phyloP scores from a whole-genome alignment of 2,888 invertebrate genomes.

The Scaptomyza parva region DNA sequence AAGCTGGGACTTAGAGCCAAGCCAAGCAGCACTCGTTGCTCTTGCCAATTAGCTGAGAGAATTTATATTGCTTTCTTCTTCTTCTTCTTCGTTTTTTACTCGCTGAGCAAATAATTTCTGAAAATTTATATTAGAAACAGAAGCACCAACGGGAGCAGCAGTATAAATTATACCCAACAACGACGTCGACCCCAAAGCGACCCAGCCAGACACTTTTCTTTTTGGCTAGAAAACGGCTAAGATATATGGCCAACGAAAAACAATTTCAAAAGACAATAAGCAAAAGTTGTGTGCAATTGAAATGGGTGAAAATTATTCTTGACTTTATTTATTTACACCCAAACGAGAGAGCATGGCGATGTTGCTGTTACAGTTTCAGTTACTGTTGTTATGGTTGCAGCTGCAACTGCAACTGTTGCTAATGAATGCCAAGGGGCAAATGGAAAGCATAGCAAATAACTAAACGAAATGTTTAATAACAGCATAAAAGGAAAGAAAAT shows the following conservation, averaged over 20 bases:
- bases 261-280: slow-evolving; percentile 48
- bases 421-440: slow-evolving; percentile 34
- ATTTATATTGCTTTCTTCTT: slow-evolving; percentile 74
- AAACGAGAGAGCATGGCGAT: slow-evolving; percentile 1
- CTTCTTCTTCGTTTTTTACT: slow-evolving; percentile 30
- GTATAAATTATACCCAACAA: slow-evolving; percentile 62
- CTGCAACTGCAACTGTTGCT: slow-evolving; percentile 47
- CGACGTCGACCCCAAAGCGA: slow-evolving; percentile 31
- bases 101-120: slow-evolving; percentile 63
- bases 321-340: slow-evolving; percentile 15
- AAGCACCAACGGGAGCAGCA: slow-evolving; percentile 8
- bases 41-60: slow-evolving; percentile 74
- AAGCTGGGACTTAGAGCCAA: slow-evolving; percentile 22
- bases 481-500: slow-evolving; percentile 20
- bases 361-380: slow-evolving; percentile 7
- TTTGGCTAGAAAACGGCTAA: slow-evolving; percentile 14
- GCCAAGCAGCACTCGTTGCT: slow-evolving; percentile 3
- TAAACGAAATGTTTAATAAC: slow-evolving; percentile 54
- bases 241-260: slow-evolving; percentile 5
- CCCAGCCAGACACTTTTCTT: slow-evolving; percentile 8
- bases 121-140: slow-evolving; percentile 71
- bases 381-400: slow-evolving; percentile 12
- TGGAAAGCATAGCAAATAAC: slow-evolving; percentile 34
- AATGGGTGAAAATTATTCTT: slow-evolving; percentile 45
- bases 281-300: slow-evolving; percentile 63